Conservation (phyloP, 2,888 invertebrate species). For the Xestia ashworthii region DNA sequence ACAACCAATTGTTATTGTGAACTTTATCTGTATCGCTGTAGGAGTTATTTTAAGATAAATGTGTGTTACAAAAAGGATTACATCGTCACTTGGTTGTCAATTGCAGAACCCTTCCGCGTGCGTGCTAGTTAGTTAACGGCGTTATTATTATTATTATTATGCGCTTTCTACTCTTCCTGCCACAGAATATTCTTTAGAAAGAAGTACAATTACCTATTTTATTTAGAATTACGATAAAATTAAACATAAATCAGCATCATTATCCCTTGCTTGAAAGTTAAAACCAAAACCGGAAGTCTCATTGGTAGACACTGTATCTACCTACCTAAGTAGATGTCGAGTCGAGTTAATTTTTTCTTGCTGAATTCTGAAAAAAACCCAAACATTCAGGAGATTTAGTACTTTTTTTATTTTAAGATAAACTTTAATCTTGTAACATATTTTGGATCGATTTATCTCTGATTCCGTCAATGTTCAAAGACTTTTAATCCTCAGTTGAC, state of each 20-base stretch:
- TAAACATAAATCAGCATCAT: too few species aligned
- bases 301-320: too few species aligned
- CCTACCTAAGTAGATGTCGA: too few species aligned
- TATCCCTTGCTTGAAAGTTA: too few species aligned
- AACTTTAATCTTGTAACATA: neutral
- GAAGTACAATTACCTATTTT: neutral
- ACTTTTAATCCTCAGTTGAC: neutral
- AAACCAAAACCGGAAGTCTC: too few species aligned
- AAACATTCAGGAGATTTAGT: neutral
- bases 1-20: neutral
- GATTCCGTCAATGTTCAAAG: neutral
- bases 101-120: slow-evolving; percentile 68
- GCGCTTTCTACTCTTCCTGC: neutral
- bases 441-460: neutral
- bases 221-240: neutral
- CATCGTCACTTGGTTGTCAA: slow-evolving; percentile 64
- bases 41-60: slow-evolving; percentile 2
- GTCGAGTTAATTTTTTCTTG: neutral
- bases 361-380: neutral
- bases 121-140: slow-evolving; percentile 30
- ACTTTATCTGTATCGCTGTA: rapidly evolving
- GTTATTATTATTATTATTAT: slow-evolving; percentile 30
- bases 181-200: neutral
- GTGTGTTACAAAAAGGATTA: slow-evolving; percentile 32
- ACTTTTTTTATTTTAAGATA: neutral